These are phyloP conservation scores for Lithobates pipiens DNA, from an alignment of 2,797 vertebrate genomes.

Conservation along the genomic window DNA sequence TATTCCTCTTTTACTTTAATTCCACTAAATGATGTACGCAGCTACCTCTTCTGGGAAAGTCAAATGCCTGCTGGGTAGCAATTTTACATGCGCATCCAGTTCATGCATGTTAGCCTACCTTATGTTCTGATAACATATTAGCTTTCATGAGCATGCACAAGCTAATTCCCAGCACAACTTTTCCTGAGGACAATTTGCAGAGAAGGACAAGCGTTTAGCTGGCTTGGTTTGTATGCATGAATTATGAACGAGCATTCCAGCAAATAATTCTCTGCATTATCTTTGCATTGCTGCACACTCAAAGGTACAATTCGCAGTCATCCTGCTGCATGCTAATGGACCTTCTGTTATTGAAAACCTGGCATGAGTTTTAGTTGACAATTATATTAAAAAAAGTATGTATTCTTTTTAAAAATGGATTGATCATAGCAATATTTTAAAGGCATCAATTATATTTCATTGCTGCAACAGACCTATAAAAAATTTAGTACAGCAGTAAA, in stretches of 20 bases:
- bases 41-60: constrained; percentile 41
- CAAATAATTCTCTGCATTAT: constrained; percentile 1
- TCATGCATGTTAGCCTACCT: constrained; percentile 46
- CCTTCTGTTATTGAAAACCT: background rate
- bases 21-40: constrained; percentile 39
- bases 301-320: background rate
- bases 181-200: constrained; percentile 38
- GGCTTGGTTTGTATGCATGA: constrained; percentile 31
- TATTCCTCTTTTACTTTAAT: constrained; percentile 40
- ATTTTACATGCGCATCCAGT: constrained; percentile 35
- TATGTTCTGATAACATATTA: constrained; percentile 47
- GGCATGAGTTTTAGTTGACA: background rate
- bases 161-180: constrained; percentile 28
- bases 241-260: constrained; percentile 15
- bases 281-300: background rate
- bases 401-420: background rate
- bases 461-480: background rate
- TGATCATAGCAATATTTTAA: background rate
- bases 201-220: constrained; percentile 33
- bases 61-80: constrained; percentile 32
- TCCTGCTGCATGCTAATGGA: background rate
- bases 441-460: background rate
- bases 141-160: constrained; percentile 35
- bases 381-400: background rate
- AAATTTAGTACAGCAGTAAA: no score